Conservation (phyloP, 2,797 vertebrate species). For the Caiman crocodilus region DNA sequence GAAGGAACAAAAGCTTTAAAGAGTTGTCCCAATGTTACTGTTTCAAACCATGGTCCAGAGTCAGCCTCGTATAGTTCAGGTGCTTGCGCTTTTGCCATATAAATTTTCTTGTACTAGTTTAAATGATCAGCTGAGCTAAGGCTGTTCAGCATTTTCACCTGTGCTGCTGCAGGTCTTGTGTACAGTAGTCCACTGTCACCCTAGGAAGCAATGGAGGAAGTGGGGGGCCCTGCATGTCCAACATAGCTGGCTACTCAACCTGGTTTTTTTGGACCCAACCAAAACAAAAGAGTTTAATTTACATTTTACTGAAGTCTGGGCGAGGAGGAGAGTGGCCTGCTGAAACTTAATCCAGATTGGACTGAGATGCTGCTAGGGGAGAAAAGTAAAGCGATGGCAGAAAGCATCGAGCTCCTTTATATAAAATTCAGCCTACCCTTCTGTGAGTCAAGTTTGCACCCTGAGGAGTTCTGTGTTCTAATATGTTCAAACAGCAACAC, state of each 20-base stretch:
- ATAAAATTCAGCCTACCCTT: background rate
- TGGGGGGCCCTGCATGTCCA: background rate
- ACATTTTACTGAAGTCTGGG: background rate
- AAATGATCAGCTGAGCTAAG: background rate
- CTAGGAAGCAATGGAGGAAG: background rate
- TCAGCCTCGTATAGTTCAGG: background rate
- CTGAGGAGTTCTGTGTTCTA: background rate
- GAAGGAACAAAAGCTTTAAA: background rate
- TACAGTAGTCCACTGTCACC: background rate
- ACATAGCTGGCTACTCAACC: background rate
- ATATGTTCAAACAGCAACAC: rapidly evolving
- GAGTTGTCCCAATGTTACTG: background rate
- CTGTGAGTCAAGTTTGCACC: background rate
- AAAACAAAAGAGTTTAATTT: too few relatives aligned
- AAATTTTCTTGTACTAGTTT: background rate
- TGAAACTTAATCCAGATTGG: too few relatives aligned
- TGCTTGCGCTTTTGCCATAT: background rate
- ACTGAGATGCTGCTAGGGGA: rapidly evolving
- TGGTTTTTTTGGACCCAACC: too few relatives aligned
- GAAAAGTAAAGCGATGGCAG: background rate
- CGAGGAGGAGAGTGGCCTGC: background rate
- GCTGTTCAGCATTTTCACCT: background rate
- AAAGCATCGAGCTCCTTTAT: background rate
- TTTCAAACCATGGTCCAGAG: background rate
- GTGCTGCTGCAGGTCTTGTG: background rate